Percentiles rank a stretch among this genome's conserved stretches.
Conservation (phyloP, 2,797 vertebrate genomes). For the Lagodon rhomboides region DNA sequence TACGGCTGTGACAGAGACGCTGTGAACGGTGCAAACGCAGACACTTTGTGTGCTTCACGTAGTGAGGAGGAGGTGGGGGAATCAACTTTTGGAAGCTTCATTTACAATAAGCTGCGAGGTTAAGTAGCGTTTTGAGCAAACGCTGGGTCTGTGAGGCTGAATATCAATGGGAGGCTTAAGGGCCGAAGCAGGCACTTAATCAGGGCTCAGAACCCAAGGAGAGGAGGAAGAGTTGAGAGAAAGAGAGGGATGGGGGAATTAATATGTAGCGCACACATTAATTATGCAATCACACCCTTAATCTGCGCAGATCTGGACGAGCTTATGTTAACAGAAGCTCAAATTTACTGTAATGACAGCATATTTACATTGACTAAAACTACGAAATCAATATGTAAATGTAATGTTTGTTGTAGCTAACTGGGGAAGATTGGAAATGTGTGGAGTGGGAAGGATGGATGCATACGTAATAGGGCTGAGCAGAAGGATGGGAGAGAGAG, state of each 20-base stretch:
- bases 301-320: conserved; percentile 96
- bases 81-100: conserved; percentile 85
- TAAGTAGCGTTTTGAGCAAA: conserved; percentile 89
- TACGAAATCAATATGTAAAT: conserved; percentile 99
- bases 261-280: conserved; percentile 92
- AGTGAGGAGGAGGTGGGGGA: conserved; percentile 68
- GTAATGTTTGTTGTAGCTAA: conserved; percentile 99
- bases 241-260: conserved; percentile 85
- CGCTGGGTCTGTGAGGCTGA: conserved; percentile 83
- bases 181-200: conserved; percentile 86
- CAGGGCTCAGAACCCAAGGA: conserved; percentile 84
- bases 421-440: conserved; percentile 92
- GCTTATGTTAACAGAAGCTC: conserved; percentile 99
- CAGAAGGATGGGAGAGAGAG: conserved; percentile 74
- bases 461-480: conserved; percentile 90
- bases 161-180: conserved; percentile 88
- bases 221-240: conserved; percentile 82
- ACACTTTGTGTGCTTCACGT: conserved; percentile 69
- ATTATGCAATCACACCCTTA: conserved; percentile 97
- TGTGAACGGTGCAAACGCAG: conserved; percentile 47
- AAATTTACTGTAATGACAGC: conserved; percentile 99
- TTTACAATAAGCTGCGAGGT: conserved; percentile 87
- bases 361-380: conserved; percentile 99
- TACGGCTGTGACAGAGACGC: conserved; percentile 39
- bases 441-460: conserved; percentile 83